A percentile compares a stretch with the other conserved stretches of the same genome.
Evolutionary conservation across 2,113 vertebrate species (phyloP).

Genomic region (Alethe diademata): DNA sequence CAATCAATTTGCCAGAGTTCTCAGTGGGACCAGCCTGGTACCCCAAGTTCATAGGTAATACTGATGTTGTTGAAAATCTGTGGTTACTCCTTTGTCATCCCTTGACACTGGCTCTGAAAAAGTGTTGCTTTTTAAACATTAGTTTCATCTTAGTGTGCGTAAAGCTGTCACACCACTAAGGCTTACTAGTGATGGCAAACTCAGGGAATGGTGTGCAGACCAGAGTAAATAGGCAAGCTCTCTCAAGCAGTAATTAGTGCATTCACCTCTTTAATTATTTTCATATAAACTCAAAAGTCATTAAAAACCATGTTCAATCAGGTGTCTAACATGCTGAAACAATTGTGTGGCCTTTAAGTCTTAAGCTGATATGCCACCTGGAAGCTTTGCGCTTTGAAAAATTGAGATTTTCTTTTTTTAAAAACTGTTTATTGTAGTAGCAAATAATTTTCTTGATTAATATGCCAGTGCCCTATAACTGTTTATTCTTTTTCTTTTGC

Average conservation of each 20-base stretch:
- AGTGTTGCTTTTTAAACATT: not conserved
- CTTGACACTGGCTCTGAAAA: not conserved
- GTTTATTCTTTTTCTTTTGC: not conserved
- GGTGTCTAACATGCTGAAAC: not conserved
- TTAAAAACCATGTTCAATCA: not conserved
- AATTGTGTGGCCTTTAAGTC: not conserved
- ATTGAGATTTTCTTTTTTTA: not conserved
- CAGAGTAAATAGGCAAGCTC: not conserved
- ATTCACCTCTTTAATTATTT: not conserved
- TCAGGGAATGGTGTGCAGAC: not conserved
- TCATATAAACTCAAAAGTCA: not conserved
- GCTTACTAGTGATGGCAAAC: not conserved
- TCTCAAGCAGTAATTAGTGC: not conserved
- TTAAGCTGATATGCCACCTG: not conserved
- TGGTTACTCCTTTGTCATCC: not conserved
- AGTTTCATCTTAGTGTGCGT: not conserved
- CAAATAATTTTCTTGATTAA: not conserved
- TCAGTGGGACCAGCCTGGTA: not conserved
- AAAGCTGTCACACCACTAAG: not conserved
- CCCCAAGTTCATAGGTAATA: accelerated
- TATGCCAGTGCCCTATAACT: not conserved
- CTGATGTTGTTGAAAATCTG: not conserved
- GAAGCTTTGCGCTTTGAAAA: not conserved
- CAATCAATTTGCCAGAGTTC: not conserved
- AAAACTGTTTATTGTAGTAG: not conserved